phyloP scores from a whole-genome alignment of 2,888 invertebrate genomes.

The Muschampia plurimacula region DNA sequence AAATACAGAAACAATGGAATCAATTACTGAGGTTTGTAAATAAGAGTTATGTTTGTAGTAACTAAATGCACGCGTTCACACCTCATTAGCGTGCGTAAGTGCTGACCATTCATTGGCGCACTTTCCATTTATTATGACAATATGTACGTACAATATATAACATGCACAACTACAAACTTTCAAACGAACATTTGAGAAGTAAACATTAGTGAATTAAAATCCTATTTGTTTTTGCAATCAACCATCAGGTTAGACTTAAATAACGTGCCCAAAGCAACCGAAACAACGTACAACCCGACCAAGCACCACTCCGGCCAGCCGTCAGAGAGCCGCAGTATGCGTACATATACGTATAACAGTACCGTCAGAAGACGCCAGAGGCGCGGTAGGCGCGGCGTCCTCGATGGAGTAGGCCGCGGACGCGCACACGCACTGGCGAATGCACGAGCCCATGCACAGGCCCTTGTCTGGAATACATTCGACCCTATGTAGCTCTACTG shows the following conservation, averaged over 20 bases:
- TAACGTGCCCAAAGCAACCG: neutral
- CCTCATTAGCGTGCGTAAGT: too few relatives aligned
- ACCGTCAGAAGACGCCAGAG: constrained; percentile 51
- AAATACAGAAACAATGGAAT: too few relatives aligned
- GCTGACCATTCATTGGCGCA: too few relatives aligned
- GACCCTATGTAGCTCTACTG: constrained; percentile 17
- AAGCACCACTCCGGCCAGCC: neutral
- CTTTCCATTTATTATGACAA: neutral
- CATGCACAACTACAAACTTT: neutral
- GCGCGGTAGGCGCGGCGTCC: constrained; percentile 68
- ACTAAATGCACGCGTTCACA: too few relatives aligned
- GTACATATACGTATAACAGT: neutral
- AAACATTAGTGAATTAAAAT: neutral
- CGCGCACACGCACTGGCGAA: constrained; percentile 80
- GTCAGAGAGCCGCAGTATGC: neutral
- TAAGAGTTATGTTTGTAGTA: too few relatives aligned
- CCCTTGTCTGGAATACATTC: constrained; percentile 74
- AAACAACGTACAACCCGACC: neutral
- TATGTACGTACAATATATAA: neutral
- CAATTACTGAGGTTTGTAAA: too few relatives aligned
- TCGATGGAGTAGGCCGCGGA: constrained; percentile 66
- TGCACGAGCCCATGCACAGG: constrained; percentile 75
- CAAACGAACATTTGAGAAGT: too few relatives aligned
- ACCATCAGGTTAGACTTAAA: neutral
- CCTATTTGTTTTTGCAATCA: neutral